phyloP scores from a whole-genome alignment of 2,797 vertebrate genomes.

The Pseudochirops corinnae region DNA sequence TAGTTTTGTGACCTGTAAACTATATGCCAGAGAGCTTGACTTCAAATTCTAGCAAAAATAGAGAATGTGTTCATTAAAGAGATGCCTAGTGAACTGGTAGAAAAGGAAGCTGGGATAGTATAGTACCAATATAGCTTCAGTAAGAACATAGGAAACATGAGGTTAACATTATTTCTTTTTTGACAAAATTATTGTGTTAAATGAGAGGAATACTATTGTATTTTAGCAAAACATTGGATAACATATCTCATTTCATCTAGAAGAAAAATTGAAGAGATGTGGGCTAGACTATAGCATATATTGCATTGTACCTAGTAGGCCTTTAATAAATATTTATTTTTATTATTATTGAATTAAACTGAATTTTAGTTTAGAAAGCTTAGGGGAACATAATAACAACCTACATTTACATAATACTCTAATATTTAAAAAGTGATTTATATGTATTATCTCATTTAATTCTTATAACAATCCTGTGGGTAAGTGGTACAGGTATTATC shows the following conservation, averaged over 20 bases:
- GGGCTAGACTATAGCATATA: background rate
- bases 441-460: background rate
- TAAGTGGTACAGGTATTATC: background rate
- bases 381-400: background rate
- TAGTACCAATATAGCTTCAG: background rate
- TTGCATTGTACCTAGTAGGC: background rate
- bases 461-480: background rate
- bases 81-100: background rate
- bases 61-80: background rate
- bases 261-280: background rate
- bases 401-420: background rate
- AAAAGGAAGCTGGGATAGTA: background rate
- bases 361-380: background rate
- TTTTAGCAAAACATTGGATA: background rate
- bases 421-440: background rate
- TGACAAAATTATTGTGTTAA: background rate
- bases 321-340: background rate
- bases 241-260: background rate
- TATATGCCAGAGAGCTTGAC: background rate
- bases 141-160: background rate
- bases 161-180: background rate
- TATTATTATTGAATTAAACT: background rate
- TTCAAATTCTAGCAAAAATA: background rate
- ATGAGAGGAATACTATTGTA: background rate
- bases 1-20: background rate